Conservation (phyloP, 2,888 invertebrate genomes). For the Adelphocoris suturalis region DNA sequence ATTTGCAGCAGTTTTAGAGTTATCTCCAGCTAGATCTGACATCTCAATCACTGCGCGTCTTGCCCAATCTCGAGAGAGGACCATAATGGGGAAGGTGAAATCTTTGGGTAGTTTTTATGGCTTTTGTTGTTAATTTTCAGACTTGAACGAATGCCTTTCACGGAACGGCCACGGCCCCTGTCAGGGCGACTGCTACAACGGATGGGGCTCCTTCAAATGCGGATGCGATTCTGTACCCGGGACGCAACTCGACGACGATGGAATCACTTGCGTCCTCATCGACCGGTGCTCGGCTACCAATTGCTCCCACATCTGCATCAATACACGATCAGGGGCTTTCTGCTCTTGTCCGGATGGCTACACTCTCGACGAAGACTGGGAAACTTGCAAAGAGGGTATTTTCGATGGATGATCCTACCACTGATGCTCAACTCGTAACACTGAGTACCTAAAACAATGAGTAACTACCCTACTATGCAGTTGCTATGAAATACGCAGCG, state of each 20-base stretch:
- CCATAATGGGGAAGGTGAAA: no score
- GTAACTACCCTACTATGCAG: no score
- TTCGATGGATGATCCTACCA: background rate
- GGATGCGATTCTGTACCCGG: constrained; percentile 82
- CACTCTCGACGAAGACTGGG: constrained; percentile 74
- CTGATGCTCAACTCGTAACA: no score
- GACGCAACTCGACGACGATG: constrained; percentile 74
- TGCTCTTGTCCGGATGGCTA: constrained; percentile 75
- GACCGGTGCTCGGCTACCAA: constrained; percentile 81
- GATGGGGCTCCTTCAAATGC: constrained; percentile 82
- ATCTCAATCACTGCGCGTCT: no score
- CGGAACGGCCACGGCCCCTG: constrained; percentile 84
- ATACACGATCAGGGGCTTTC: constrained; percentile 80
- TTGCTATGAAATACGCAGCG: no score
- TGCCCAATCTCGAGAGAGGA: no score
- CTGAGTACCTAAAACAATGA: no score
- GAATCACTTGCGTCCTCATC: constrained; percentile 79
- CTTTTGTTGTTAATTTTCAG: constrained; percentile 76
- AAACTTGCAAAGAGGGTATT: constrained; percentile 77
- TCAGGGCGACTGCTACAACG: constrained; percentile 83
- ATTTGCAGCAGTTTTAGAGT: no score
- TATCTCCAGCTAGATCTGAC: no score
- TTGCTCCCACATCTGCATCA: constrained; percentile 83
- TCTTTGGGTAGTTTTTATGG: no score
- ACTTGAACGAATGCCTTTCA: constrained; percentile 83